phyloP scores from a whole-genome alignment of 2,113 vertebrate genomes.

The Mugil cephalus region DNA sequence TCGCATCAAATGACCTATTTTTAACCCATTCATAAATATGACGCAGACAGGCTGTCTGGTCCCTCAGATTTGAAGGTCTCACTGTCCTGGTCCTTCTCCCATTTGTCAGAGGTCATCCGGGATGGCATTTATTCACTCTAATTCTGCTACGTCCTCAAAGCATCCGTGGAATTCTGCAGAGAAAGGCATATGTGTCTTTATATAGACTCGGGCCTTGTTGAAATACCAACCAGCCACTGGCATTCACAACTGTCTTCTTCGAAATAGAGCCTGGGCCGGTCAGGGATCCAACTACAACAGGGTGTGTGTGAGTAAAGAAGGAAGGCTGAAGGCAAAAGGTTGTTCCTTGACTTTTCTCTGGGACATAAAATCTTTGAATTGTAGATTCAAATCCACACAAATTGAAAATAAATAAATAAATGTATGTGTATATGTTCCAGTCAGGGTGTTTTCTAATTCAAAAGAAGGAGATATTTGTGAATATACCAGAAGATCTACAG shows the following conservation, averaged over 20 bases:
- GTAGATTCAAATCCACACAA: no score
- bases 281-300: slow-evolving; percentile 51
- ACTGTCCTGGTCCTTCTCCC: neutral
- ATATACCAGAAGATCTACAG: no score
- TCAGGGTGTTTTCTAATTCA: neutral
- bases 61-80: neutral
- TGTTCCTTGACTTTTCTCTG: neutral
- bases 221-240: slow-evolving; percentile 67
- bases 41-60: neutral
- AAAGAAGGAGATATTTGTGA: neutral
- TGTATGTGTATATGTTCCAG: no score
- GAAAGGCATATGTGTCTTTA: slow-evolving; percentile 67
- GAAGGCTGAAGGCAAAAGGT: slow-evolving; percentile 2
- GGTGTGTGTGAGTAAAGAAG: slow-evolving; percentile 34
- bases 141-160: slow-evolving; percentile 39
- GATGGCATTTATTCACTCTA: slow-evolving; percentile 25
- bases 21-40: slow-evolving; percentile 3
- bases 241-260: slow-evolving; percentile 77
- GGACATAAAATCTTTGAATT: neutral
- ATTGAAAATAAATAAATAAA: no score
- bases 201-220: slow-evolving; percentile 63
- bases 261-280: slow-evolving; percentile 71
- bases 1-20: neutral
- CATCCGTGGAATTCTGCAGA: slow-evolving; percentile 70
- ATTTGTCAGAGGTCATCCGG: slow-evolving; percentile 7